Percentiles rank a stretch among this genome's conserved stretches.
Evolutionary conservation across 1,140 invertebrate genomes (phyloP).

Genomic region (Hyles vespertilio): DNA sequence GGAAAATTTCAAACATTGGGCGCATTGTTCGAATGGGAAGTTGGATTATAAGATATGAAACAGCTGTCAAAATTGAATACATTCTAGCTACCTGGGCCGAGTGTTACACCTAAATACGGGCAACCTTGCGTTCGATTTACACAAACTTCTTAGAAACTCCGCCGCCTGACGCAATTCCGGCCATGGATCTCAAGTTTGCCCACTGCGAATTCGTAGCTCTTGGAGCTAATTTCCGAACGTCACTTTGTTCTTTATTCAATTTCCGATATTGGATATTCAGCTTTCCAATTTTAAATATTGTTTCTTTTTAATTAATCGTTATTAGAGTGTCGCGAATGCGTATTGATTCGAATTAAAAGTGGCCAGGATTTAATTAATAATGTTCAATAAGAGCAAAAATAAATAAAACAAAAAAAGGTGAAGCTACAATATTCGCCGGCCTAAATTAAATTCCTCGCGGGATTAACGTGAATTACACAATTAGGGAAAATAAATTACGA

Average conservation of each 20-base stretch:
- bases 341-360: conserved; percentile 19
- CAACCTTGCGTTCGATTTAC: conserved; percentile 49
- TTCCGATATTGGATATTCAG: conserved; percentile 60
- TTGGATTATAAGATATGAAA: no score
- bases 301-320: conserved; percentile 32
- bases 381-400: conserved; percentile 23
- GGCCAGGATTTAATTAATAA: conserved; percentile 22
- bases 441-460: conserved; percentile 38
- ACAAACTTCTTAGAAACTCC: conserved; percentile 62
- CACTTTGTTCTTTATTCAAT: conserved; percentile 75
- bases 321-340: not conserved
- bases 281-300: conserved; percentile 44
- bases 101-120: conserved; percentile 45
- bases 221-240: conserved; percentile 72
- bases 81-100: conserved; percentile 16
- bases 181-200: conserved; percentile 55
- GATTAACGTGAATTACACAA: conserved; percentile 45
- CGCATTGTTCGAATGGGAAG: no score
- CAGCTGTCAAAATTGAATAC: conserved; percentile 1
- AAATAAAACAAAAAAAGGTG: conserved; percentile 18
- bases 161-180: conserved; percentile 67
- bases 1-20: no score
- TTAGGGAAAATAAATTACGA: conserved; percentile 47
- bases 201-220: conserved; percentile 62
- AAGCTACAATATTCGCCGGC: conserved; percentile 15